Base-by-base conservation (phyloP, 2,113 vertebrate genomes). In the Nycticryphes semicollaris region DNA sequence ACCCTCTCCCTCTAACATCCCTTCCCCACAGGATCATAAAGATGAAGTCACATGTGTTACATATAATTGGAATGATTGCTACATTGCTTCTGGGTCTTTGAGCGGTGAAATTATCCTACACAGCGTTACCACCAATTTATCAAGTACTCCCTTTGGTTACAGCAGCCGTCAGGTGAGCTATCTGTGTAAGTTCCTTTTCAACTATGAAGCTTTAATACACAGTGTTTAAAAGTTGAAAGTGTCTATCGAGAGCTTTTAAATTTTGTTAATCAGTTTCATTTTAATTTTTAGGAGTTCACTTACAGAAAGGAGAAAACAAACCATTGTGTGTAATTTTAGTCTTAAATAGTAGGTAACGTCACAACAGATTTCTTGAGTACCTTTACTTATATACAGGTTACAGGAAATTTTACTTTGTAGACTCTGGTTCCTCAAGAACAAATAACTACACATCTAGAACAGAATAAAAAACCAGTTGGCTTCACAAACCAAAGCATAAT, bases 31-130 rank as follows among this genome's bases (percentile, higher is more conserved):
- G 99, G 99, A 99, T 96, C 99, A 99, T 94, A 99, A 98, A 89
- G 98, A 98, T 79, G 99, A 99, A 97, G 98, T 99, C 74, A 99
- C 98, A 0, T 99, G 98, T 72, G 96, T 99, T 80, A 98, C 98
- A 15, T 99, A 99, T 94, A 99, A 99, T 88, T 98, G 98, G 96
- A 99, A 99, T 39, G 99, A 99, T 97, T 98, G 97, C 97, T 99
- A 98, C 84, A 45, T 99, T 67, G 99, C 98, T 53, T 99, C 99
- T 24, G 99, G 99, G 35, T 99, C 99, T 93, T 96, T 98, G 96
- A 99, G 99, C 72, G 99, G 99, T 56, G 99, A 99, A 88, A 98
- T 99, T 90, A 98, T 99, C 91, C 97, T 99, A 35, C 98, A 99
- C 97, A 99, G 98, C 79, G 94, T 99, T 93, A 99, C 99, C 84